Conservation (phyloP, 2,113 vertebrate genomes). For the Lamprologus speciosus region DNA sequence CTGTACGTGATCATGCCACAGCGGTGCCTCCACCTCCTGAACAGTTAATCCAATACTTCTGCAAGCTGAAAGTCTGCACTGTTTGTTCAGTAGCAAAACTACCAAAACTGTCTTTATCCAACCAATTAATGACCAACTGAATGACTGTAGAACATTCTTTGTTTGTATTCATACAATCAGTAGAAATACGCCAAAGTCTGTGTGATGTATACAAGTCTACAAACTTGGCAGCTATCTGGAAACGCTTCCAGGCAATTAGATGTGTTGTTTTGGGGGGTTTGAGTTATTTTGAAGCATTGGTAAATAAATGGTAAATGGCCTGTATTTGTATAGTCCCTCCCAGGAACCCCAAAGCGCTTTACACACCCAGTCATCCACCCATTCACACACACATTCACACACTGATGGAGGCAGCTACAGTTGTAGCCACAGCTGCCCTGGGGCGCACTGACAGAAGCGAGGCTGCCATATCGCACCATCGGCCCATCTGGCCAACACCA, state of each 20-base stretch:
- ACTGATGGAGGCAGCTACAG: too few relatives aligned
- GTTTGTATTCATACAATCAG: not conserved
- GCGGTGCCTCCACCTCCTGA: not conserved
- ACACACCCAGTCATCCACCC: too few relatives aligned
- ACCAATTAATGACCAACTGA: not conserved
- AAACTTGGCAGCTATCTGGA: not conserved
- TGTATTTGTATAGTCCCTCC: too few relatives aligned
- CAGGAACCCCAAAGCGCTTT: too few relatives aligned
- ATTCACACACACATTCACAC: too few relatives aligned
- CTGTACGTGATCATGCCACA: not conserved
- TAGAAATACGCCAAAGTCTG: not conserved
- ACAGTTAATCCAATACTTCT: not conserved
- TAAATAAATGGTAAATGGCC: too few relatives aligned
- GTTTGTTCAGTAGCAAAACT: not conserved
- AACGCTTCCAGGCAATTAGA: not conserved
- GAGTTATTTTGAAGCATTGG: not conserved
- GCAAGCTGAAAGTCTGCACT: not conserved
- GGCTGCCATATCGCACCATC: too few relatives aligned
- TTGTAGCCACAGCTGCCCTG: too few relatives aligned
- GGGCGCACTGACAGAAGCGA: too few relatives aligned
- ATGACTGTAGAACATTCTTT: not conserved
- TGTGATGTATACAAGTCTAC: not conserved
- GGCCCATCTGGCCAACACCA: too few relatives aligned
- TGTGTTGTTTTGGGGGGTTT: fast-evolving
- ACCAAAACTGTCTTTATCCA: not conserved